phyloP scores from a whole-genome alignment of 2,113 vertebrate species.

The Petroica traversi region DNA sequence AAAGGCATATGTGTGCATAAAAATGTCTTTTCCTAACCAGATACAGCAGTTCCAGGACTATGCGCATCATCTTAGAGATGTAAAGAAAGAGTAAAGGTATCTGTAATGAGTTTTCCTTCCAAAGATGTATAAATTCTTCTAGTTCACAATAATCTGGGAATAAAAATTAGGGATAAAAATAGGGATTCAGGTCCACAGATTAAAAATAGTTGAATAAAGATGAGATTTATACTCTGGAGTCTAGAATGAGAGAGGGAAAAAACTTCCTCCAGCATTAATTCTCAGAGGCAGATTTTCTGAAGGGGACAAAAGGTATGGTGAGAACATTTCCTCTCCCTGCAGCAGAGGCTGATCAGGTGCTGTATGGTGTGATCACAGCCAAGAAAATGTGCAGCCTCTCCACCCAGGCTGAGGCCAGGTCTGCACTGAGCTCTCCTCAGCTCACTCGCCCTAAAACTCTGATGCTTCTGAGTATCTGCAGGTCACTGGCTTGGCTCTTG shows the following conservation, averaged over 20 bases:
- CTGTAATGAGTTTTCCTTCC: not conserved
- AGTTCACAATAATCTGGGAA: not conserved
- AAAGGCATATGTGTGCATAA: not conserved
- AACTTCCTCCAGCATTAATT: not conserved
- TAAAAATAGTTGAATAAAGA: not conserved
- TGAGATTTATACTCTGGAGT: not conserved
- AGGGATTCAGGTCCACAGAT: not conserved
- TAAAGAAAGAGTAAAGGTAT: not conserved
- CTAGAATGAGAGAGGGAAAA: not conserved
- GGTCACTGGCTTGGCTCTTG: not conserved
- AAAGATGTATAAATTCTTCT: not conserved
- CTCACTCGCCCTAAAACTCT: rapidly evolving
- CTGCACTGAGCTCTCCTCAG: not conserved
- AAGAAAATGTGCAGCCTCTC: not conserved
- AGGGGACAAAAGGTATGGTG: not conserved
- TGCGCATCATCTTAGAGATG: not conserved
- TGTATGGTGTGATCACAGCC: rapidly evolving
- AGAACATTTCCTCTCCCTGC: not conserved
- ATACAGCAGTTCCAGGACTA: not conserved
- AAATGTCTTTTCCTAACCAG: not conserved
- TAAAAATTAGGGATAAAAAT: not conserved
- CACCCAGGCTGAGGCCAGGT: not conserved
- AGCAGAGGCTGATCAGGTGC: not conserved
- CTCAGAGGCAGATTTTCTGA: not conserved
- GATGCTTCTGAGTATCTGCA: not conserved